Evolutionary conservation across 2,113 vertebrate species (phyloP), one percentile per base, ranked within the genome.

Genomic region (Notechis scutatus): DNA sequence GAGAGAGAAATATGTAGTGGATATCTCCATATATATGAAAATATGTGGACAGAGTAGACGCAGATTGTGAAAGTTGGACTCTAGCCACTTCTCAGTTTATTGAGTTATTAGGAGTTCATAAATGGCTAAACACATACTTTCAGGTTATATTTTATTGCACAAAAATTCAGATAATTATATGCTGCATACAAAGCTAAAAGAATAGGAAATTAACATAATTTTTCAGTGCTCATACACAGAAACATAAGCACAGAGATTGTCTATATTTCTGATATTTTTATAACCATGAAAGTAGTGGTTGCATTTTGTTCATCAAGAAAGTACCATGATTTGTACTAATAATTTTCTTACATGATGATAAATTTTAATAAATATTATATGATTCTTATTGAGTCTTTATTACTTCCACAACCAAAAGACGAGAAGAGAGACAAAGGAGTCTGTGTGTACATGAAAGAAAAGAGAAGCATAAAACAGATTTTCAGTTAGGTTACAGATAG

Each of bases 221-320:
- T 52, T 52, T 52, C 50, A 0, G 50, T 64, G 21, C 10, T 1
- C 61, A 15, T 69, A 69, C 64, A 69, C 11, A 64, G 26, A 64
- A 64, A 64, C 64, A 69, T 2, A 64, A 69, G 14, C 10, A 69
- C 1, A 69, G 29, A 14, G 4, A 69, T 69, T 69, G 29, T 14
- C 64, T 69, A 91, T 89, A 95, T 15, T 90, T 21, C 91, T 90
- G 0, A 55, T 1, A 91, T 91, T 85, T 12, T 74, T 87, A 4
- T 47, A 59, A 57, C 23, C 5, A 15, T 24, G 92, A 11, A 74
- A 5, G 23, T 39, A 93, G 26, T 45, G 39, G 26, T 26, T 50
- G 21, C 21, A 86, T 90, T 90, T 93, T 93, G 74, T 89, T 93
- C 89, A 90, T 81, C 56, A 90, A 90, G 42, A 90, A 47, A 64